A percentile compares a stretch with the other conserved stretches of the same genome.
Conservation (phyloP, 2,888 invertebrate species). For the Sericinus montela region DNA sequence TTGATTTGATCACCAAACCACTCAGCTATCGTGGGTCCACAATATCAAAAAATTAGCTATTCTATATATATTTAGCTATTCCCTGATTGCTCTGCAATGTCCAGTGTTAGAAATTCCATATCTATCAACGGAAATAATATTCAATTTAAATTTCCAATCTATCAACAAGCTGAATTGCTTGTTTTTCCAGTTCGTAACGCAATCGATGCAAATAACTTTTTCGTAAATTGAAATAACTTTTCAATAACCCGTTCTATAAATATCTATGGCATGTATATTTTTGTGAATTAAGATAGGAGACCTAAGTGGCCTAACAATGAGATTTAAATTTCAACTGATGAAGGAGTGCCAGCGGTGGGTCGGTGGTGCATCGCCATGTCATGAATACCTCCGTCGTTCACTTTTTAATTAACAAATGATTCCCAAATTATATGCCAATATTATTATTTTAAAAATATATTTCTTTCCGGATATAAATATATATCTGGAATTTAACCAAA, state of each 20-base stretch:
- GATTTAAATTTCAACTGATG: too few species aligned
- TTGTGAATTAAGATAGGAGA: too few species aligned
- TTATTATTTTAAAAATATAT: not conserved
- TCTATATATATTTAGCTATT: not conserved
- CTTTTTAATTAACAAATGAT: conserved; percentile 6
- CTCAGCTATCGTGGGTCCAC: too few species aligned
- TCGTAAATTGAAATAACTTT: too few species aligned
- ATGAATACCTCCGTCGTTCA: not conserved
- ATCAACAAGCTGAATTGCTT: not conserved
- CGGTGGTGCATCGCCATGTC: too few species aligned
- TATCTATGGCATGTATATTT: too few species aligned
- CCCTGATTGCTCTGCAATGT: not conserved
- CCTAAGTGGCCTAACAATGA: too few species aligned
- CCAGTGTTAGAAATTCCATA: not conserved
- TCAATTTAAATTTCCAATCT: not conserved
- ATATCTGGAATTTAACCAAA: not conserved
- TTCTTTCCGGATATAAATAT: not conserved
- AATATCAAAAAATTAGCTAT: too few species aligned
- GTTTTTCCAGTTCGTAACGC: not conserved
- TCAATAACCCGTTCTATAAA: too few species aligned
- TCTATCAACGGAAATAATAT: not conserved
- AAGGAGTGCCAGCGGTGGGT: too few species aligned
- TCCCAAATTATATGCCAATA: not conserved
- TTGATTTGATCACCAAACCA: too few species aligned
- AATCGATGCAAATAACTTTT: not conserved